Percentiles rank a stretch among this genome's conserved stretches.
These are phyloP conservation scores for Ameiurus melas DNA, from an alignment of 2,113 vertebrate species.

Conservation along the genomic window DNA sequence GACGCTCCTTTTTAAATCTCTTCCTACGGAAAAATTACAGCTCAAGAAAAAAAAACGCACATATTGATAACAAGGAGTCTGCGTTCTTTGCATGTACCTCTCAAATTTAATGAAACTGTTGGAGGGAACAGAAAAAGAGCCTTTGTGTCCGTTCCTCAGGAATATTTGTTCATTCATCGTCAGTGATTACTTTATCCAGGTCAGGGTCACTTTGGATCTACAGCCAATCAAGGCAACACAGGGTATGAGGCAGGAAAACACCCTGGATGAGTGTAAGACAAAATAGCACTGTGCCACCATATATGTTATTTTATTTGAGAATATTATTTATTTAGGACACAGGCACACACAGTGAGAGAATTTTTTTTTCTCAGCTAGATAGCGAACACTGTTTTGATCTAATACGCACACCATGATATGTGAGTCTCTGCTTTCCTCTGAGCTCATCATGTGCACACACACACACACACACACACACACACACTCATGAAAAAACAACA, in stretches of 20 bases:
- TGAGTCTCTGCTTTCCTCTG: no score
- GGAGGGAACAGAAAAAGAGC: background rate
- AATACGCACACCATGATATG: background rate
- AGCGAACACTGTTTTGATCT: background rate
- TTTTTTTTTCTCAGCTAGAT: no score
- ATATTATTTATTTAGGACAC: background rate
- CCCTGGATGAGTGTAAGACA: background rate
- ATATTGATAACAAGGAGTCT: background rate
- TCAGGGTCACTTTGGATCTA: background rate
- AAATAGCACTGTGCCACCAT: background rate
- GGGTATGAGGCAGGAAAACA: background rate
- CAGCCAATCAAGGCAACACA: background rate
- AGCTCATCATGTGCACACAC: background rate
- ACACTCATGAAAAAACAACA: constrained; percentile 40
- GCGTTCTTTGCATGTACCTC: background rate
- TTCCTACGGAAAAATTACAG: background rate
- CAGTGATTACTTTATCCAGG: background rate
- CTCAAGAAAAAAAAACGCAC: background rate
- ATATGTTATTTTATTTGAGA: background rate
- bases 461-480: background rate
- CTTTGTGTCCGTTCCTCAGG: background rate
- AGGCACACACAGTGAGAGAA: background rate
- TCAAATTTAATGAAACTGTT: background rate
- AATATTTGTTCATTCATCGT: background rate
- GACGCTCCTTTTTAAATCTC: background rate